These are phyloP conservation scores for Leistus spinibarbis DNA, from an alignment of 2,888 invertebrate species.

Conservation along the genomic window DNA sequence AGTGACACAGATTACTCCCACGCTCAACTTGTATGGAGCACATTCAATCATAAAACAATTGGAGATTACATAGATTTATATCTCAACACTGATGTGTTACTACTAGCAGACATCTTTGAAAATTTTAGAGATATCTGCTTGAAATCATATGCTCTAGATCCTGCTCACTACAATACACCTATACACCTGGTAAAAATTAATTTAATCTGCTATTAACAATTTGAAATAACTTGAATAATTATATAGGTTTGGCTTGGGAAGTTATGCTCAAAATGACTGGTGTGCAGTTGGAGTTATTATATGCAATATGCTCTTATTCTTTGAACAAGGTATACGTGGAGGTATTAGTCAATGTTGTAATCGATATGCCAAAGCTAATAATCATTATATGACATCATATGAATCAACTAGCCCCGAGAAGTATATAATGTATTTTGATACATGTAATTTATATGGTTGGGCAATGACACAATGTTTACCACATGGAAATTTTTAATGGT, in stretches of 20 bases:
- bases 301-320: conserved; percentile 46
- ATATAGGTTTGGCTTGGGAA: conserved; percentile 48
- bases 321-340: conserved; percentile 47
- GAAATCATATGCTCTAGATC: conserved; percentile 45
- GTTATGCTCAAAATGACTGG: conserved; percentile 50
- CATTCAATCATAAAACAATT: background rate
- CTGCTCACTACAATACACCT: conserved; percentile 50
- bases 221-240: background rate
- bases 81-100: conserved; percentile 47
- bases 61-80: conserved; percentile 41
- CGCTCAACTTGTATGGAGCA: conserved; percentile 26
- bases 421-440: conserved; percentile 48
- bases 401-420: conserved; percentile 43
- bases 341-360: conserved; percentile 47
- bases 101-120: conserved; percentile 48
- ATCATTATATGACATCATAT: conserved; percentile 47
- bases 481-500: conserved; percentile 45
- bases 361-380: conserved; percentile 46
- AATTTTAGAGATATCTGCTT: no score
- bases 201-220: background rate
- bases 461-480: conserved; percentile 47
- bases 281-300: conserved; percentile 46
- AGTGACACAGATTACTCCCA: conserved; percentile 5
- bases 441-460: conserved; percentile 46
- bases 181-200: no score